Conservation (phyloP, 2,888 invertebrate species). For the Carterocephalus palaemon region DNA sequence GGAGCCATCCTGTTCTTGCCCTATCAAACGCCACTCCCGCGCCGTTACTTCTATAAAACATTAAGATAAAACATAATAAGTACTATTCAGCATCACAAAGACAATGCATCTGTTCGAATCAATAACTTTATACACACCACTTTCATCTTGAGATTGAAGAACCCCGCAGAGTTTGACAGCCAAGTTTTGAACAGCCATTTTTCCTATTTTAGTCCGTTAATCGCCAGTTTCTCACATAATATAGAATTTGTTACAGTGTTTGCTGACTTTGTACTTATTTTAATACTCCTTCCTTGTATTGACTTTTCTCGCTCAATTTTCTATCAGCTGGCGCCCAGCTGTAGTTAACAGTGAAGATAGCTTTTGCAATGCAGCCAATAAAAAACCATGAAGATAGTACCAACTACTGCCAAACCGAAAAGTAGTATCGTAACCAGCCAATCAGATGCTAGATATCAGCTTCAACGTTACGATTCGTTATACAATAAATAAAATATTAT, state of each 20-base stretch:
- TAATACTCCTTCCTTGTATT: conserved; percentile 51
- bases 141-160: conserved; percentile 66
- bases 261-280: conserved; percentile 38
- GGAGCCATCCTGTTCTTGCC: conserved; percentile 88
- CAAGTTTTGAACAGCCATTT: conserved; percentile 74
- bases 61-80: background rate
- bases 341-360: conserved; percentile 57
- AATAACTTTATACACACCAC: conserved; percentile 61
- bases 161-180: conserved; percentile 79
- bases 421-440: conserved; percentile 44
- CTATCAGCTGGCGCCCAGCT: conserved; percentile 77
- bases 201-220: conserved; percentile 24
- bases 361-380: conserved; percentile 44
- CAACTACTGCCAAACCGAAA: conserved; percentile 34
- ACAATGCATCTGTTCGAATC: conserved; percentile 29
- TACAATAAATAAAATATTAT: conserved; percentile 27
- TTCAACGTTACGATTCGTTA: conserved; percentile 40
- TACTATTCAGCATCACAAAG: conserved; percentile 13
- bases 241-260: conserved; percentile 31
- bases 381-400: too few relatives aligned
- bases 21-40: conserved; percentile 88
- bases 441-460: conserved; percentile 45
- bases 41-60: conserved; percentile 78
- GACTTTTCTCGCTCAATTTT: conserved; percentile 68
- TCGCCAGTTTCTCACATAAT: conserved; percentile 44